Evolutionary conservation across 2,113 vertebrate genomes (phyloP).

Genomic region (Chlamydotis undulata): DNA sequence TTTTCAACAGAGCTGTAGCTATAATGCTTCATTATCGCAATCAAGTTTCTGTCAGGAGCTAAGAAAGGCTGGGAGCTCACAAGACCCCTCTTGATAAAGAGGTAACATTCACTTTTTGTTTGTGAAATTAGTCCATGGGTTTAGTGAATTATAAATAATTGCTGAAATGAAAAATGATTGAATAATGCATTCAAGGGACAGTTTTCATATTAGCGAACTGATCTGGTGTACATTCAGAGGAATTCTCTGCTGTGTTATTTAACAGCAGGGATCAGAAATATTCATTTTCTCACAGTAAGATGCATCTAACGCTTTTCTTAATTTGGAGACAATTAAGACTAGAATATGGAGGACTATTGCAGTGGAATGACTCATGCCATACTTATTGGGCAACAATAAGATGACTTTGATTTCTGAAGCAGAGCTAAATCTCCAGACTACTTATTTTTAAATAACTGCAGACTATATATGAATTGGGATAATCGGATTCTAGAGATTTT

Average conservation of each 20-base stretch:
- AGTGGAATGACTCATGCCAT: conserved; percentile 39
- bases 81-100: background rate
- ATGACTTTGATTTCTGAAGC: conserved; percentile 60
- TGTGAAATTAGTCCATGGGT: background rate
- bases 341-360: conserved; percentile 39
- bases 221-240: conserved; percentile 23
- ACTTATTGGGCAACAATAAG: conserved; percentile 45
- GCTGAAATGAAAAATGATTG: conserved; percentile 37
- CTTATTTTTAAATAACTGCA: conserved; percentile 65
- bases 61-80: background rate
- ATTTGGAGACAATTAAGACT: conserved; percentile 64
- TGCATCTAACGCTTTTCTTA: conserved; percentile 59
- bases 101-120: conserved; percentile 26
- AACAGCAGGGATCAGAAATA: conserved; percentile 62
- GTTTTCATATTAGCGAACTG: conserved; percentile 40
- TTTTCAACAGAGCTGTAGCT: background rate
- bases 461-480: conserved; percentile 31
- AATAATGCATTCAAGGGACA: conserved; percentile 40
- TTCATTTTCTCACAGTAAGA: conserved; percentile 59
- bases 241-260: conserved; percentile 46
- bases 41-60: conserved; percentile 26
- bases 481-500: conserved; percentile 56
- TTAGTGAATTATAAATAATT: conserved; percentile 62
- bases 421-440: conserved; percentile 60
- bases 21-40: background rate